Percentiles rank a stretch among this genome's conserved stretches.
Evolutionary conservation across 2,888 invertebrate genomes (phyloP).

Genomic region (Monochamus alternatus): DNA sequence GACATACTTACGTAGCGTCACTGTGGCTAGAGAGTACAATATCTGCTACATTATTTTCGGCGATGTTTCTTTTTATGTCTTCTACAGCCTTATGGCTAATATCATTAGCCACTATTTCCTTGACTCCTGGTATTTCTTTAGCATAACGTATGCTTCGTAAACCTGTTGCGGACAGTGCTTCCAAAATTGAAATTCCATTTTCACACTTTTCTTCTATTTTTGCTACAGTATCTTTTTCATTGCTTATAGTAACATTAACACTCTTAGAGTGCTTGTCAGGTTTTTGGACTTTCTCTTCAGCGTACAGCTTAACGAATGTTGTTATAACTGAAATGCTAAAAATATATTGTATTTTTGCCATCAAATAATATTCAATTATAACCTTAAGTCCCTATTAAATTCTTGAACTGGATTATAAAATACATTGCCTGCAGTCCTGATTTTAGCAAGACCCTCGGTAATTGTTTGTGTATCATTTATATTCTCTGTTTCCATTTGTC

Average conservation of each 20-base stretch:
- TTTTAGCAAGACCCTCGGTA: constrained; percentile 86
- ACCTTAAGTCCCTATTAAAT: constrained; percentile 95
- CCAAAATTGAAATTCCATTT: constrained; percentile 82
- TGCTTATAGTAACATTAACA: constrained; percentile 29
- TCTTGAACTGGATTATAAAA: constrained; percentile 99
- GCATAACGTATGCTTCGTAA: constrained; percentile 96
- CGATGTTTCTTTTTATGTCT: constrained; percentile 87
- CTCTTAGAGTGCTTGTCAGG: constrained; percentile 38
- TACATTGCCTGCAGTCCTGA: constrained; percentile 84
- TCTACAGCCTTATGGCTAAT: constrained; percentile 88
- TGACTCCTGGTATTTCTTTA: constrained; percentile 89
- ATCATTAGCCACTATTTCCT: constrained; percentile 92
- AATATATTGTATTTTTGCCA: constrained; percentile 38
- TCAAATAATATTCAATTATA: constrained; percentile 30
- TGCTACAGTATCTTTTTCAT: constrained; percentile 15
- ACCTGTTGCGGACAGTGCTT: constrained; percentile 97
- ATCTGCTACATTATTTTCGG: constrained; percentile 82
- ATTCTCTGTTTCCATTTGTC: constrained; percentile 13
- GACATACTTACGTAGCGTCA: constrained; percentile 88
- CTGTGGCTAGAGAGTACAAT: constrained; percentile 84
- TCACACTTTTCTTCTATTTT: constrained; percentile 63
- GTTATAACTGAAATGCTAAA: constrained; percentile 82
- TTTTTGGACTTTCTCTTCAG: constrained; percentile 56
- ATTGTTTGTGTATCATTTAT: constrained; percentile 64
- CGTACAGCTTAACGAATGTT: constrained; percentile 74